These are phyloP conservation scores for Tetragonisca angustula DNA, from an alignment of 2,888 invertebrate species.

Conservation along the genomic window DNA sequence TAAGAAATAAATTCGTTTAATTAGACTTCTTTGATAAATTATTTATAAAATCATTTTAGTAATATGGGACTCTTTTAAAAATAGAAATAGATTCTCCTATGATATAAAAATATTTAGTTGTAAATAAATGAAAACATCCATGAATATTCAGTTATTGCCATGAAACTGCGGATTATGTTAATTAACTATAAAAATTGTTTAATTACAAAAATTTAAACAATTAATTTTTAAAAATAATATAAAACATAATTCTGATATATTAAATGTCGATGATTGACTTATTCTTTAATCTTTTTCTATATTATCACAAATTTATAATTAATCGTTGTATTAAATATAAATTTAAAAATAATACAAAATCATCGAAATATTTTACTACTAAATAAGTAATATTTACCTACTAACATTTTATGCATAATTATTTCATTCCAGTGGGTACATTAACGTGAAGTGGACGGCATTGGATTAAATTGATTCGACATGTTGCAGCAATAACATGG, in stretches of 20 bases:
- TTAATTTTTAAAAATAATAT: slow-evolving; percentile 13
- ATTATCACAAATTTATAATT: slow-evolving; percentile 26
- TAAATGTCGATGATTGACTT: slow-evolving; percentile 3
- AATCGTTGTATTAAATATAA: slow-evolving; percentile 11
- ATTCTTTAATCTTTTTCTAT: neutral
- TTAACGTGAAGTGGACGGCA: slow-evolving; percentile 81
- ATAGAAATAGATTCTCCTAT: slow-evolving; percentile 38
- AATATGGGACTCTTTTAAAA: slow-evolving; percentile 33
- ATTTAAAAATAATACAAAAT: slow-evolving; percentile 33
- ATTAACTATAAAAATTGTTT: slow-evolving; percentile 28
- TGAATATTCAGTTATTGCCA: slow-evolving; percentile 27
- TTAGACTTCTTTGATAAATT: slow-evolving; percentile 39
- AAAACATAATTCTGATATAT: slow-evolving; percentile 13
- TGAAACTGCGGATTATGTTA: slow-evolving; percentile 13
- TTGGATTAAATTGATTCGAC: slow-evolving; percentile 79
- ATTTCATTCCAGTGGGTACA: slow-evolving; percentile 63
- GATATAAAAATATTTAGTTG: slow-evolving; percentile 50
- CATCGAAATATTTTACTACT: slow-evolving; percentile 20
- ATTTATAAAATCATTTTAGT: slow-evolving; percentile 45
- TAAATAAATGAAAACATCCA: slow-evolving; percentile 36
- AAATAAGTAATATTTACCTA: slow-evolving; percentile 40
- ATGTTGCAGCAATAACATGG: slow-evolving; percentile 78
- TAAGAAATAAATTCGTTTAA: slow-evolving; percentile 42
- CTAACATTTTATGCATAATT: slow-evolving; percentile 60
- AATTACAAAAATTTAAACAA: slow-evolving; percentile 23